A percentile compares a stretch with the other conserved stretches of the same genome.
phyloP scores from a whole-genome alignment of 2,113 vertebrate genomes.

The Labrus mixtus region DNA sequence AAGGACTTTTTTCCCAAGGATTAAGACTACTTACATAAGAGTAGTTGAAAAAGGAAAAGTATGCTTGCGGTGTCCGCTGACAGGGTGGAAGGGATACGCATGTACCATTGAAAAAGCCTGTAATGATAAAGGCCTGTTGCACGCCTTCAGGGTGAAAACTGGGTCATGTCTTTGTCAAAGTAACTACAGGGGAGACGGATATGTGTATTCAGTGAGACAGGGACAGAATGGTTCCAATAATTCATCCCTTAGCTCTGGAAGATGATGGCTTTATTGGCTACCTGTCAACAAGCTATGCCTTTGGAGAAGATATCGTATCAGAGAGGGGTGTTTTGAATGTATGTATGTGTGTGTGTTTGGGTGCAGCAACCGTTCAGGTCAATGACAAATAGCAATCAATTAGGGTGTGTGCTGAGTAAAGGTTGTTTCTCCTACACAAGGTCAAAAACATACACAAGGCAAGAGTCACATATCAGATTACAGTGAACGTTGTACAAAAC shows the following conservation, averaged over 20 bases:
- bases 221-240: conserved; percentile 67
- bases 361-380: conserved; percentile 54
- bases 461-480: conserved; percentile 27
- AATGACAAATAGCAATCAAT: conserved; percentile 70
- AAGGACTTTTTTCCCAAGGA: conserved; percentile 35
- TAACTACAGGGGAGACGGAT: conserved; percentile 53
- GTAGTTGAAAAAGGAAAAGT: conserved; percentile 20
- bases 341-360: conserved; percentile 21
- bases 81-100: conserved; percentile 21
- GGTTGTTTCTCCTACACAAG: conserved; percentile 46
- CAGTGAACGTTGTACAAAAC: conserved; percentile 21
- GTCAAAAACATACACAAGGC: conserved; percentile 37
- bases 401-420: conserved; percentile 61
- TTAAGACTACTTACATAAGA: conserved; percentile 54
- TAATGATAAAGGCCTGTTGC: conserved; percentile 48
- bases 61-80: conserved; percentile 20
- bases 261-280: conserved; percentile 76
- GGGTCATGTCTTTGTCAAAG: conserved; percentile 68
- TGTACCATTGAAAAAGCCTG: conserved; percentile 42
- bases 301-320: conserved; percentile 70
- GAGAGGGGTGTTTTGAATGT: conserved; percentile 28
- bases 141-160: conserved; percentile 33
- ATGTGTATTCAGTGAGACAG: conserved; percentile 52
- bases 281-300: conserved; percentile 68
- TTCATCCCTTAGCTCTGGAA: conserved; percentile 46